phyloP scores from a whole-genome alignment of 2,113 vertebrate species.

The Calyptommatus sinebrachiatus region DNA sequence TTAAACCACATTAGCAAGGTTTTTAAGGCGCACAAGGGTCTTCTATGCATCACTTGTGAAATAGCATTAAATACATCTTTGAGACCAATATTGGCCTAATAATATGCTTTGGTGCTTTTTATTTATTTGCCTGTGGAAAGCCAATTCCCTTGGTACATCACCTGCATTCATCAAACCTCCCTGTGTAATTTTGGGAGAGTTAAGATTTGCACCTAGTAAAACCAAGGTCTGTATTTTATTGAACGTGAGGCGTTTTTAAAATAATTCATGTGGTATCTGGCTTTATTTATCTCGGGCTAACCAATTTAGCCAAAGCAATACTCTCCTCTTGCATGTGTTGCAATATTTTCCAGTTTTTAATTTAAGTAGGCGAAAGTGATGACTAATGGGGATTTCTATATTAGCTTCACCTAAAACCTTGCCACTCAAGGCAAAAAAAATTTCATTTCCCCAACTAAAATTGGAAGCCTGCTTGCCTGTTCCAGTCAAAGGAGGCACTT shows the following conservation, averaged over 20 bases:
- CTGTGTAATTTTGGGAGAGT: slow-evolving; percentile 8
- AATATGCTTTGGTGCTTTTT: neutral
- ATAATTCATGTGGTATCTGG: neutral
- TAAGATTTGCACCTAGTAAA: slow-evolving; percentile 18
- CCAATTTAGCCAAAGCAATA: neutral
- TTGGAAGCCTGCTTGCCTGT: too few relatives aligned
- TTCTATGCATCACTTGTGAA: slow-evolving; percentile 9
- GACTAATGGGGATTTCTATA: neutral
- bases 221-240: neutral
- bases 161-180: neutral
- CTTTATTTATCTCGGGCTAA: neutral
- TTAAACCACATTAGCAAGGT: neutral
- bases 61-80: neutral
- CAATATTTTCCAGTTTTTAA: neutral
- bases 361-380: neutral
- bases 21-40: neutral
- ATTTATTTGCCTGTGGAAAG: neutral
- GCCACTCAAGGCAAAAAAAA: too few relatives aligned
- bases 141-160: slow-evolving; percentile 16
- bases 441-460: neutral
- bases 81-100: neutral
- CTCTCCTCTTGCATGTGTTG: neutral
- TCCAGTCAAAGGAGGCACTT: too few relatives aligned
- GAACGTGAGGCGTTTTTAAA: neutral
- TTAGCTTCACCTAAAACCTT: neutral